Conservation (phyloP, 2,797 vertebrate species). For the Sebastes cheni region DNA sequence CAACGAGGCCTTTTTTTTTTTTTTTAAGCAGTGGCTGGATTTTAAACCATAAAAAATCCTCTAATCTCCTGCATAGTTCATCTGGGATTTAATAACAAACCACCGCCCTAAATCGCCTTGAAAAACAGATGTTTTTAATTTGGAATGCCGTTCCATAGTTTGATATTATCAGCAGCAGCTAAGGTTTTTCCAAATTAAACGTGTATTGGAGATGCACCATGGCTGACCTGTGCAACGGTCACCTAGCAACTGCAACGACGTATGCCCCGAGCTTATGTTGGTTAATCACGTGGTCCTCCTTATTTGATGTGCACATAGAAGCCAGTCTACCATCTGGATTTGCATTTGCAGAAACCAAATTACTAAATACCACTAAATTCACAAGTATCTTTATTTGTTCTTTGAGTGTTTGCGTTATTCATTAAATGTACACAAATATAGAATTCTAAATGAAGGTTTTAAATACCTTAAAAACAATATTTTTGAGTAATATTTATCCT, state of each 20-base stretch:
- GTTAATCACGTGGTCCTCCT: background rate
- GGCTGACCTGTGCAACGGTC: background rate
- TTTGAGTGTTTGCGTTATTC: background rate
- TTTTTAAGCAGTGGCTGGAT: background rate
- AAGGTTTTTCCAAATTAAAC: background rate
- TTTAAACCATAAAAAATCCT: background rate
- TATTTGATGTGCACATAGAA: background rate
- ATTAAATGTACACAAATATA: background rate
- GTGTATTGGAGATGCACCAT: background rate
- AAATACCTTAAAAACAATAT: background rate
- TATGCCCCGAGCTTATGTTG: background rate
- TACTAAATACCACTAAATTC: background rate
- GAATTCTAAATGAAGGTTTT: background rate
- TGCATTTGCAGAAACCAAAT: background rate
- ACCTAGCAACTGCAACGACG: constrained; percentile 5
- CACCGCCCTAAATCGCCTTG: background rate
- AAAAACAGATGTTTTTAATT: background rate
- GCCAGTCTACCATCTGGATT: background rate
- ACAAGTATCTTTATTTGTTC: background rate
- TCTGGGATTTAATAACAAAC: background rate
- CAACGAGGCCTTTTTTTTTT: background rate
- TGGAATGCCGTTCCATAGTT: background rate
- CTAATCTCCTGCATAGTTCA: background rate
- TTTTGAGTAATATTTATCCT: background rate
- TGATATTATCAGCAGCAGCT: background rate